A percentile compares a stretch with the other conserved stretches of the same genome.
Evolutionary conservation across 2,888 invertebrate species (phyloP).

Genomic region (Tenthredo amoena): DNA sequence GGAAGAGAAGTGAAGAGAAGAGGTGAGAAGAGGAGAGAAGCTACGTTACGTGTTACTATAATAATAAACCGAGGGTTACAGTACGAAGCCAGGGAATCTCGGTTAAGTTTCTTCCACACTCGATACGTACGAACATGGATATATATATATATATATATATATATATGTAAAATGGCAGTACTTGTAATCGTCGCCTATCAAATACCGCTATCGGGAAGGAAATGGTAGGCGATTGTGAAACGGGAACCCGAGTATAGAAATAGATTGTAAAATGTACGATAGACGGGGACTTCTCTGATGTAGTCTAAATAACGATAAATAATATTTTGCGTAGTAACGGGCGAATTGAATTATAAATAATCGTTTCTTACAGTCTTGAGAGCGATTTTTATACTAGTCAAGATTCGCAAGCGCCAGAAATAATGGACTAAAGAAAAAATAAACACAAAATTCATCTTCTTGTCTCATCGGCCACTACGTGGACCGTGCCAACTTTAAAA

Average conservation of each 20-base stretch:
- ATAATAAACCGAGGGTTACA: conserved; percentile 32
- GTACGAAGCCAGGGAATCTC: not conserved
- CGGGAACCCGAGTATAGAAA: not conserved
- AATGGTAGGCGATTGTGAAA: not conserved
- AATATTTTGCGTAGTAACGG: not conserved
- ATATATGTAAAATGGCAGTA: not conserved
- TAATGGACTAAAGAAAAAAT: not conserved
- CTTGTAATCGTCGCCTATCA: not conserved
- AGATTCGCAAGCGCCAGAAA: conserved; percentile 16
- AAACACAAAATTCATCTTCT: not conserved
- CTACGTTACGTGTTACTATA: conserved; percentile 20
- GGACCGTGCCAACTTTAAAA: conserved; percentile 25
- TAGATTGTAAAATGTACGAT: not conserved
- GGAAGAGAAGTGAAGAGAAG: not conserved
- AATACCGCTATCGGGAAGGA: not conserved
- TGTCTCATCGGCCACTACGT: not conserved
- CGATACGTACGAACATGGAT: not conserved
- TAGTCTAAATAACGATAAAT: not conserved
- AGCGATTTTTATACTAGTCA: not conserved
- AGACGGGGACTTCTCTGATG: not conserved
- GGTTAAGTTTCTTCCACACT: not conserved
- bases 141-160: not conserved
- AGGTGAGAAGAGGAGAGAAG: not conserved
- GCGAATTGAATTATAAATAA: not conserved
- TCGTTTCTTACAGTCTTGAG: not conserved